Base-by-base conservation (phyloP, 2,797 vertebrate species). In the Poecilia velifera region DNA sequence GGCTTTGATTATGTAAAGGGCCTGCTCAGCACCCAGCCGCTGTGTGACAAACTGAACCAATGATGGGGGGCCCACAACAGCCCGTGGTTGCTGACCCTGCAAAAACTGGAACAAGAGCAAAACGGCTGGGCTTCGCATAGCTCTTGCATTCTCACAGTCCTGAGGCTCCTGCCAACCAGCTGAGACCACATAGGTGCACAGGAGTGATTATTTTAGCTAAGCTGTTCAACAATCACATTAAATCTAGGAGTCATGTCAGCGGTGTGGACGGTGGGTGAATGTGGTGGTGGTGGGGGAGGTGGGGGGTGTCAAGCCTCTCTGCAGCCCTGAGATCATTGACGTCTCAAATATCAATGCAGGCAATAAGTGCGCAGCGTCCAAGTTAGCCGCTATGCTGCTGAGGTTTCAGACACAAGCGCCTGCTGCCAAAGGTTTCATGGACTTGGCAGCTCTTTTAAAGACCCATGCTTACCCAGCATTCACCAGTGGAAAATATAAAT, bases 1-100 rank as follows among this genome's bases (percentile, higher is more conserved):
- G 90, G 90, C 91, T 94, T 92, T 94, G 93, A 94, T 95, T 95
- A 94, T 93, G 93, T 95, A 96, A 95, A 96, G 90, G 94, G 91
- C 90, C 92, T 94, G 92, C 95, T 95, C 95, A 95, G 95, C 96
- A 95, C 90, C 92, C 89, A 88, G 85, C 89, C 91, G 84, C 94
- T 91, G 91, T 95, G 94, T 94, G 93, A 94, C 90, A 88, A 89
- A 83, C 93, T 92, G 92, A 94, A 93, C 95, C 95, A 95, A 93
- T 95, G 93, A 94, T 81, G 90, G 88, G 88, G 89, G n/a, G 41
- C 68, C 90, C 81, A 89, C 93, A 94, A 93, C 90, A 94, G 91
- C 90, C 87, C 91, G 87, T 88, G 93, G 91, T 87, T 96, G 95
- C 95, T 96, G 95, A 96, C 94, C 95, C 95, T 90, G 91, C 90